A percentile compares a stretch with the other conserved stretches of the same genome.
Conservation (phyloP, 2,888 invertebrate species). For the Scelioninae gen. 1 region DNA sequence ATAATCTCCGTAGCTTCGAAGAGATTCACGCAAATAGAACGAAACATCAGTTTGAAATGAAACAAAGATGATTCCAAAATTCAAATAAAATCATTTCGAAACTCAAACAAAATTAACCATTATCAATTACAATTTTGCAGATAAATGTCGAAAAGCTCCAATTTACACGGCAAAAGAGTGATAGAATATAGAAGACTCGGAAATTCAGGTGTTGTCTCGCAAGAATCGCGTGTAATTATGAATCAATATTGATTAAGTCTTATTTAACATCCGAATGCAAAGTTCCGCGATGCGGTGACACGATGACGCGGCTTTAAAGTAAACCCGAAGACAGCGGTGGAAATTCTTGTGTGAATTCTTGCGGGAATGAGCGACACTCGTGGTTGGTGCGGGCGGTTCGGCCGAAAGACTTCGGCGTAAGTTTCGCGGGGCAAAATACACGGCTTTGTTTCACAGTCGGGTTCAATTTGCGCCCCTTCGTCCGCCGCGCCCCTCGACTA, state of each 20-base stretch:
- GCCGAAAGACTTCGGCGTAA: conserved; percentile 10
- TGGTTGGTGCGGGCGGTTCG: conserved; percentile 7
- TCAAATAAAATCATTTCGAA: no score
- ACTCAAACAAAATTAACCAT: no score
- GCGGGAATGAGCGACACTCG: not conserved
- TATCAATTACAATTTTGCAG: no score
- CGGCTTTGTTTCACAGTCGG: conserved; percentile 70
- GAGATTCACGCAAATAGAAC: no score
- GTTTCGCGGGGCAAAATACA: conserved; percentile 64
- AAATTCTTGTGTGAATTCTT: conserved; percentile 33
- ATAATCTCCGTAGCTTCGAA: no score
- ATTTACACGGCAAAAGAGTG: no score
- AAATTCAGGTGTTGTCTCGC: no score
- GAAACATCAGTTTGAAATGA: no score
- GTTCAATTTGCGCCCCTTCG: conserved; percentile 77
- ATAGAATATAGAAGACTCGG: no score
- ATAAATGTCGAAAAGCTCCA: no score
- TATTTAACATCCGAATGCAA: conserved; percentile 46
- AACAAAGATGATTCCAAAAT: no score
- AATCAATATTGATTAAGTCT: conserved; percentile 63
- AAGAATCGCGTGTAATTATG: conserved; percentile 21
- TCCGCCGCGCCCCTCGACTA: conserved; percentile 53
- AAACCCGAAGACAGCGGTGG: conserved; percentile 20
- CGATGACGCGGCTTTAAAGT: conserved; percentile 10
- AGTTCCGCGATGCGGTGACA: conserved; percentile 18